These are phyloP conservation scores for Cyprinodon brontotheroides DNA, from an alignment of 2,113 vertebrate genomes.

Conservation along the genomic window DNA sequence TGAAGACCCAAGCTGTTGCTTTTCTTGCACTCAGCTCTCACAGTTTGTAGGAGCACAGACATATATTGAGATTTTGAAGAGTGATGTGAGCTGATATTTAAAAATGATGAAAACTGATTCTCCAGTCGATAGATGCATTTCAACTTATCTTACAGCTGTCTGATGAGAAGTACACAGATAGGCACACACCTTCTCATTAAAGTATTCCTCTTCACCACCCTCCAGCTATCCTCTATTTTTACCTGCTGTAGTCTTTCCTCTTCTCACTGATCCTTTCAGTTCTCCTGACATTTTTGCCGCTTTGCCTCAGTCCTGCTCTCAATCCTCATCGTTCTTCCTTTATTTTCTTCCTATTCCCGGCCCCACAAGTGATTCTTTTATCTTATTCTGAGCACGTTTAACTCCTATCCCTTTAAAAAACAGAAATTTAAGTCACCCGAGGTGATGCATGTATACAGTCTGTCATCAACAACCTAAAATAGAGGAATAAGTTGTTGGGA, in stretches of 20 bases:
- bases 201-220: conserved; percentile 22
- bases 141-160: neutral
- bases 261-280: conserved; percentile 3
- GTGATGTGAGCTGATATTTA: neutral
- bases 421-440: conserved; percentile 32
- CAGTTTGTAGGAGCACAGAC: no score
- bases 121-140: neutral
- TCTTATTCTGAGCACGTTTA: conserved; percentile 64
- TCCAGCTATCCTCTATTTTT: conserved; percentile 25
- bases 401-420: conserved; percentile 31
- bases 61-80: neutral
- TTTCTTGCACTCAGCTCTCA: neutral
- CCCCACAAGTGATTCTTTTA: conserved; percentile 1
- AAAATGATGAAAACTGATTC: conserved; percentile 15
- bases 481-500: neutral
- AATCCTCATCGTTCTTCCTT: conserved; percentile 2
- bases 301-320: conserved; percentile 2
- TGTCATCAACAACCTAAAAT: neutral
- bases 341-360: neutral
- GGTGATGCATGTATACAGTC: conserved; percentile 7
- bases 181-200: conserved; percentile 19
- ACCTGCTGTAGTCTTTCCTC: conserved; percentile 10
- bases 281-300: conserved; percentile 1
- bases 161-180: conserved; percentile 12
- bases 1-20: neutral